Percentiles rank a stretch among this genome's conserved stretches.
Conservation (phyloP, 92 coral and sea anemone genomes). For the Nematostella vectensis region DNA sequence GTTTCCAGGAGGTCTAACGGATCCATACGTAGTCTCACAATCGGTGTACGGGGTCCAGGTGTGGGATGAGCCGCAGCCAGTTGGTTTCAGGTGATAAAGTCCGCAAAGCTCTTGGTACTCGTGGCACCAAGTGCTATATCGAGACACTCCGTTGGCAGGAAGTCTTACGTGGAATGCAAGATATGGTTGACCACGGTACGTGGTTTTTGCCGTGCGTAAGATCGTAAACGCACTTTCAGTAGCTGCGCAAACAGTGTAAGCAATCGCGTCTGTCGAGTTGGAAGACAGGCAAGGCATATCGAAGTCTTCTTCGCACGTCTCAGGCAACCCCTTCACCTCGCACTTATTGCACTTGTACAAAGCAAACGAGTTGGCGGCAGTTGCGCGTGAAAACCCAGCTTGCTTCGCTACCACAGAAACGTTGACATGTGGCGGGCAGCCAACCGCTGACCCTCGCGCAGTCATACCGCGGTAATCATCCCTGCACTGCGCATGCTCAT, state of each 20-base stretch:
- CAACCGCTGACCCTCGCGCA: conserved; percentile 20
- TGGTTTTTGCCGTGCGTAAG: conserved; percentile 15
- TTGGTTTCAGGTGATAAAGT: conserved; percentile 21
- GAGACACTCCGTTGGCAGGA: conserved; percentile 24
- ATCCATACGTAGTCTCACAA: conserved; percentile 14
- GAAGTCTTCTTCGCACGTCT: neutral
- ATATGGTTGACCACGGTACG: conserved; percentile 10
- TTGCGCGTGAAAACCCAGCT: conserved; percentile 38
- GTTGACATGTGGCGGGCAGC: conserved; percentile 31
- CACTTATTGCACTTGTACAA: conserved; percentile 23
- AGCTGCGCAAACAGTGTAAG: conserved; percentile 27
- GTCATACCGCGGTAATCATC: conserved; percentile 32
- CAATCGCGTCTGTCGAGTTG: conserved; percentile 3
- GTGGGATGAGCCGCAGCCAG: no score
- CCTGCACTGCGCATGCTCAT: conserved; percentile 20
- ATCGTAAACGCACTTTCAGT: conserved; percentile 34
- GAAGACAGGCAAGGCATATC: conserved; percentile 9
- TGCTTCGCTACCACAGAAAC: conserved; percentile 21
- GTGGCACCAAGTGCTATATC: conserved; percentile 37
- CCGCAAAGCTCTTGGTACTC: conserved; percentile 37
- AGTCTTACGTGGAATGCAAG: conserved; percentile 22
- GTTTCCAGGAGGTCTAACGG: conserved; percentile 13
- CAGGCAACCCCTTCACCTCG: neutral
- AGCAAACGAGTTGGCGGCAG: conserved; percentile 18
- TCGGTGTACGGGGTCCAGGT: no score